Evolutionary conservation across 1,140 invertebrate species (phyloP), one percentile per base, ranked within the genome.

Genomic region (Aphelinus atriplicis): DNA sequence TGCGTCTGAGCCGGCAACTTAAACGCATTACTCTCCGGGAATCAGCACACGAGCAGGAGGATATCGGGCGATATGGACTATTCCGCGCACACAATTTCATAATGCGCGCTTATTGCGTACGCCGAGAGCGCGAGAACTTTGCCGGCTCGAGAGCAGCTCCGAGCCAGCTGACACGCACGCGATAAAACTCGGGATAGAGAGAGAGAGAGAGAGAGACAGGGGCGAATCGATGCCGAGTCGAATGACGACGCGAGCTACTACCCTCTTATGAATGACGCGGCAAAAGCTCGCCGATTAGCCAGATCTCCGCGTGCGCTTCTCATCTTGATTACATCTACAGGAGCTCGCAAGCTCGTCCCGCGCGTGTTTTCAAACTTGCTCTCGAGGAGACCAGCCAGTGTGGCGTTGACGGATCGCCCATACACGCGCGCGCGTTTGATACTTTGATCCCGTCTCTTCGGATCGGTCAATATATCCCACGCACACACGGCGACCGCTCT

Each of bases 261-360:
- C 46, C 10, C 61, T 78, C 73, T 86, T 85, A 84, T 85, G 85
- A 85, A 83, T 85, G 84, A 85, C 81, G 69, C 46, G 58, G 83
- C 84, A 81, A 82, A 84, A 86, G 85, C 55, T 5, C 7, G 9
- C 48, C 45, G n/a, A 10, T 4, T 56, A 4, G 42, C 10, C 53
- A 43, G 45, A 65, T 43, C 42, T 56, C 4, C 3, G 51, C 2
- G 53, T 2, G 26, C 10, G 70, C 77, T 80, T 82, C 82, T 83
- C 83, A 85, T 85, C 83, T 84, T 83, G 77, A 84, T 84, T 84
- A 84, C 26, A 26, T 26, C 26, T 0, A 26, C 26, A 26, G 26
- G 26, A 26, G 26, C 26, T 26, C 26, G 26, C 26, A 26, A 26
- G 26, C 26, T 26, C 26, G 26, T 26, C 26, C 26, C 26, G 26